Base-by-base conservation (phyloP, 2,797 vertebrate genomes). In the Argentina silus region DNA sequence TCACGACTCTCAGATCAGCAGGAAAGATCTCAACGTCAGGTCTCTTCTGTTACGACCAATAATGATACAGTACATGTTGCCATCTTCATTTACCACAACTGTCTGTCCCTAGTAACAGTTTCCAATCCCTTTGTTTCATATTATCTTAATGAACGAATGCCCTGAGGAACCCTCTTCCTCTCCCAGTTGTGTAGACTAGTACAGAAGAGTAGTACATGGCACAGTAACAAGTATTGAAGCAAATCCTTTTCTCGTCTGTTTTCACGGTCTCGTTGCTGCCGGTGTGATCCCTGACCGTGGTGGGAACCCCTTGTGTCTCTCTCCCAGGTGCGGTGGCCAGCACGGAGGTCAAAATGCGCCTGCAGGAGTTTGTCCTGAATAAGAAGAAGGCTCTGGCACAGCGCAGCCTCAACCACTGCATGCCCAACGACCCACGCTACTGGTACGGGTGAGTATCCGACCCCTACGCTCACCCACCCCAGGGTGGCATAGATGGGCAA, bases 291-390 rank as follows among this genome's bases (percentile, higher is more conserved):
- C 7, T 51, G 12, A n/a, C 47, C 21, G 21, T 23, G 5, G 6
- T 15, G 63, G 45, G 27, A 36, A 36, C 14, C 19, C 10, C 17
- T 66, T 19, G 10, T 70, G 47, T 70, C 17, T 70, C 48, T 57
- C 62, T 67, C 27, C 66, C 88, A 99, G 98, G 98, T 87, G 97
- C 98, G 0, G 96, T 99, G 73, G 97, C 98, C 77, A 99, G 98
- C 86, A 98, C 97, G 0, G 97, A 98, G 88, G 98, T 99, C 67
- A 99, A 99, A 94, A 96, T 98, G 97, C 96, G 97, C 67, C 86
- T 99, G n/a, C 97, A 99, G 80, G 98, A 99, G 81, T 99, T 99
- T 81, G 98, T 99, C 67, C 92, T 99, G 76, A 99, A 98, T 84
- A 99, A 99, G 85, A 98, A 98, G 93, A 98, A 99, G 87, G 97